Evolutionary conservation across 2,888 invertebrate genomes (phyloP).

Genomic region (Mimas tiliae): DNA sequence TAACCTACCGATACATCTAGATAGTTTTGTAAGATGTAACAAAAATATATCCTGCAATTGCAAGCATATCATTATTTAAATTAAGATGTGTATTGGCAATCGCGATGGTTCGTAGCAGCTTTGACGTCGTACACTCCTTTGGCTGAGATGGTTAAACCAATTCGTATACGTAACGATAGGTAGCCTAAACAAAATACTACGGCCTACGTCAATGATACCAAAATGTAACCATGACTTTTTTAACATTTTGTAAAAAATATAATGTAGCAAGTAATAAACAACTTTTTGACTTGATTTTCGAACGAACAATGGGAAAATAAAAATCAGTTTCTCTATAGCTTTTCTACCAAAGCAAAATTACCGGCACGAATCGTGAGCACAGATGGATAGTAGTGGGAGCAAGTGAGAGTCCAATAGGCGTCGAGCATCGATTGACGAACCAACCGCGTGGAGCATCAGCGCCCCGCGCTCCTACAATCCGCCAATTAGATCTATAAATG

Average conservation of each 20-base stretch:
- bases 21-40: background rate
- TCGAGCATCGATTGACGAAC: no score
- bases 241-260: conserved; percentile 63
- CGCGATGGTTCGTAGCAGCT: background rate
- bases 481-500: no score
- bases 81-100: conserved; percentile 28
- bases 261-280: background rate
- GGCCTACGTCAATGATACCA: conserved; percentile 47
- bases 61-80: conserved; percentile 38
- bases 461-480: no score
- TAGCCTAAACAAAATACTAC: conserved; percentile 27
- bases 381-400: no score
- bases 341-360: background rate
- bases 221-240: conserved; percentile 68
- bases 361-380: no score
- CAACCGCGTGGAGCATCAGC: no score
- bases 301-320: background rate
- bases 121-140: background rate
- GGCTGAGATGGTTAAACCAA: background rate
- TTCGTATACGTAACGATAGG: conserved; percentile 30
- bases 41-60: conserved; percentile 5
- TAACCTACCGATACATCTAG: conserved; percentile 16
- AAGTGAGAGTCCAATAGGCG: no score
- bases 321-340: conserved; percentile 8
- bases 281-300: conserved; percentile 1